Conservation (phyloP, 2,888 invertebrate genomes). For the Bembecia ichneumoniformis region DNA sequence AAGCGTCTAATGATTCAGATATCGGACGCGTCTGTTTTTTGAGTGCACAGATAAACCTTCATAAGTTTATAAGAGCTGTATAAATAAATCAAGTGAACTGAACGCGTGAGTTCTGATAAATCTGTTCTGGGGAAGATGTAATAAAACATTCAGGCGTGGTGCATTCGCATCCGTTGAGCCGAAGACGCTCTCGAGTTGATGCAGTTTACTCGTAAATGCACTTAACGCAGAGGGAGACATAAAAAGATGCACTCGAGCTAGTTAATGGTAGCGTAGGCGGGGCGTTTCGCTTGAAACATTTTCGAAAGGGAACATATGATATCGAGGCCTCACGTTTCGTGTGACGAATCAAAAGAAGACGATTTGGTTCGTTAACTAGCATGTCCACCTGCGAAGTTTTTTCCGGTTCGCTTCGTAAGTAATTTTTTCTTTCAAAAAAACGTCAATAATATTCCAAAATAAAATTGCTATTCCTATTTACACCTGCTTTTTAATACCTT, state of each 20-base stretch:
- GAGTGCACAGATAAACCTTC: constrained; percentile 47
- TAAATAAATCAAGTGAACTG: constrained; percentile 16
- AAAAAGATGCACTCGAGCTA: constrained; percentile 61
- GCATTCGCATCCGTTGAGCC: constrained; percentile 33
- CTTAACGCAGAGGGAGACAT: constrained; percentile 55
- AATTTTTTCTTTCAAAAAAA: background rate
- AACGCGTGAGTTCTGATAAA: constrained; percentile 29
- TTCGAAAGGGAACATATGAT: constrained; percentile 19
- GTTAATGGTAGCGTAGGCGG: constrained; percentile 55
- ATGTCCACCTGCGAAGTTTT: background rate
- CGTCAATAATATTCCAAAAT: too few relatives aligned
- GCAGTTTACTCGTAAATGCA: constrained; percentile 23
- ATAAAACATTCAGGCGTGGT: constrained; percentile 41
- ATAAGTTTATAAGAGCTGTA: constrained; percentile 29
- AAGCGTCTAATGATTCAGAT: constrained; percentile 33
- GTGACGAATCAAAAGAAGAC: constrained; percentile 11
- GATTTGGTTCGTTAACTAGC: background rate
- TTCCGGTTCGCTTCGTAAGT: background rate
- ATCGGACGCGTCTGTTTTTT: constrained; percentile 45
- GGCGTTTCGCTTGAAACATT: constrained; percentile 24
- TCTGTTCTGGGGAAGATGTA: constrained; percentile 27
- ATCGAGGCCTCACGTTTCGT: constrained; percentile 4
- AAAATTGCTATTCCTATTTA: too few relatives aligned
- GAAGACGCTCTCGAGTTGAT: constrained; percentile 17
- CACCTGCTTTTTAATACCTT: too few relatives aligned